Base-by-base conservation (phyloP, 2,797 vertebrate species). In the Neosilurus mollespiculum region DNA sequence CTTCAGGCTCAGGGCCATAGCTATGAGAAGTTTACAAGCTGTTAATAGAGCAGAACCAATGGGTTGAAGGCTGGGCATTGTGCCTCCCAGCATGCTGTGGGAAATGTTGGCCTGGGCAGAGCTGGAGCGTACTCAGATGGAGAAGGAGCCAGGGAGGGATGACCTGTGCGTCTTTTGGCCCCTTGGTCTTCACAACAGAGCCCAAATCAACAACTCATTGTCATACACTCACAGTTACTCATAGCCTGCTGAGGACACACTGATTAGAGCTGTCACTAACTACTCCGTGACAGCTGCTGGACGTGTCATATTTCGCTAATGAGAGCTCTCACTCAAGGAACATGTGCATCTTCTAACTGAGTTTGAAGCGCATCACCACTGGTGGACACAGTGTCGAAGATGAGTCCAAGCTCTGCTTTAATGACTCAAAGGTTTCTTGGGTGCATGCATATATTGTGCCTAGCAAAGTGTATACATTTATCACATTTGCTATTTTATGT, bases 11-110 rank as follows among this genome's bases (percentile, higher is more conserved):
- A 54, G 77, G 80, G 92, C 93, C 93, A 93, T 91, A 92, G 95
- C 95, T 96, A 99, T 97, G 97, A 98, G 97, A 97, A 96, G 96
- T 97, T 97, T 95, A 99, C 98, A 95, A 97, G 96, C 96, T 96
- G 95, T 96, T 99, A 98, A 99, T 99, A 98, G 95, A 95, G 96
- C 94, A 96, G 96, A 98, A 98, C 98, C 96, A 96, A 98, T 99
- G 72, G 86, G 86, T 91, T 96, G 95, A 96, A 95, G 94, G 92
- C 88, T 12, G 81, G 89, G 91, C 88, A 93, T 93, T 94, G 94
- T 96, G 88, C 91, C 88, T 93, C 91, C 91, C 95, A 95, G 95
- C 95, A 93, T 95, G 94, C 95, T 92, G 93, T 94, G 95, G 94
- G 95, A 92, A 89, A 93, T 91, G 91, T 95, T 95, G 94, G 91